Evolutionary conservation across 2,797 vertebrate species (phyloP), one percentile per base, ranked within the genome.

Genomic region (Prionace glauca): DNA sequence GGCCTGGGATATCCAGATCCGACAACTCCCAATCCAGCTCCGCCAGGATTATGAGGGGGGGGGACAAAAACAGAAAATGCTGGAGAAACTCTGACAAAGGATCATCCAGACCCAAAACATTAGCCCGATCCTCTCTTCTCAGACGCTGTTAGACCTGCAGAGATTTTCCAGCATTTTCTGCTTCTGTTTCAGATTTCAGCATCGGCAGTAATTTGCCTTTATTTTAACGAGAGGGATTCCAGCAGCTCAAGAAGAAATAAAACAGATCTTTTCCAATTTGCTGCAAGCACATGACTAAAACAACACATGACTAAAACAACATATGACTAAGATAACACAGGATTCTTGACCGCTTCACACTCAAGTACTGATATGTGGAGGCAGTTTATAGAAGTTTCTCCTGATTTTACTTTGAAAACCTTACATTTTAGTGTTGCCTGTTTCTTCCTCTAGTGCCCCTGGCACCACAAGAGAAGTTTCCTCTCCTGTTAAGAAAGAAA

Each of bases 361-460:
- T 56, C 56, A 87, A 56, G 3, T 29, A 29, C 45, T 29, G 26
- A 12, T 32, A 16, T 4, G 3, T 60, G 26, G 86, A 84, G 36
- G 29, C 56, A 60, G 24, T 88, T 88, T 16, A 29, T 16, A 56
- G 3, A 60, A 60, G 86, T 88, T 88, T 60, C 60, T 26, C 4
- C 1, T 45, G 36, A 41, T 24, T 67, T 69, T 93, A 60, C 36
- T 69, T 36, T 65, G 24, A 36, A 67, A 69, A 24, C 22, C 10
- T 41, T 32, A 95, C 95, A 41, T 65, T 72, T 96, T 92, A 71
- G 79, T 56, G 56, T 84, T 62, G 45, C 72, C 93, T 65, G 41
- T 16, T 92, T 16, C 84, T 96, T 71, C 96, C 69, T 95, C 91
- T 94, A 95, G 71, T 72, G 88, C 50, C 56, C 95, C 69, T 65